These are phyloP conservation scores for Petrolisthes cinctipes DNA, from an alignment of 2,888 invertebrate species.

Conservation along the genomic window DNA sequence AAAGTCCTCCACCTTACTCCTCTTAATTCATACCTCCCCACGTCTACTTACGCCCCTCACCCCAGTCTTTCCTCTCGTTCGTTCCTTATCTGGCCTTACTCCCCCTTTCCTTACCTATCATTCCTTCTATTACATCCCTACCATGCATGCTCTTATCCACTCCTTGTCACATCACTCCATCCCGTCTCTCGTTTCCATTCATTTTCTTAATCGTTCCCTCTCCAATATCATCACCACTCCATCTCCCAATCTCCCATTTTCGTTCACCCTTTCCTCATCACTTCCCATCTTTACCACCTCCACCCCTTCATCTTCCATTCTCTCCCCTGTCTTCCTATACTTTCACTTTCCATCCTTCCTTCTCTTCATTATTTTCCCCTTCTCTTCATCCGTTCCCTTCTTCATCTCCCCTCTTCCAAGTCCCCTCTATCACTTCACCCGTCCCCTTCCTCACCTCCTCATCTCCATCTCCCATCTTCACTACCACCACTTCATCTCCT, in stretches of 20 bases:
- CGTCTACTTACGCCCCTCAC: no score
- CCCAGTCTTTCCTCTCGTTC: no score
- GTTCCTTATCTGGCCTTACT: neutral
- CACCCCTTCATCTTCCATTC: neutral
- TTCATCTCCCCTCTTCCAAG: neutral
- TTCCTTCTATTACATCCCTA: no score
- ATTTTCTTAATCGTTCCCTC: neutral
- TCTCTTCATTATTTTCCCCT: neutral
- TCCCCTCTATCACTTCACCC: neutral
- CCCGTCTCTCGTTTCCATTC: neutral
- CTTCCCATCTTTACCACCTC: constrained; percentile 19
- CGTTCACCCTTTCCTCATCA: no score
- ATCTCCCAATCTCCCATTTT: no score
- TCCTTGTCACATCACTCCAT: no score
- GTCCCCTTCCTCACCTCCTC: neutral
- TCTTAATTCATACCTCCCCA: neutral
- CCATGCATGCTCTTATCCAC: no score
- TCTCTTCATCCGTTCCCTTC: neutral
- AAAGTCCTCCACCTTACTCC: neutral
- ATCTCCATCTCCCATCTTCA: neutral
- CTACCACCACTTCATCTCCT: neutral
- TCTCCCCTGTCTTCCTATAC: neutral
- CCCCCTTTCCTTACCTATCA: neutral
- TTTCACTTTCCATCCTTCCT: neutral
- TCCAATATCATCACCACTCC: no score